Conservation (phyloP, 2,797 vertebrate species). For the Molothrus ater region DNA sequence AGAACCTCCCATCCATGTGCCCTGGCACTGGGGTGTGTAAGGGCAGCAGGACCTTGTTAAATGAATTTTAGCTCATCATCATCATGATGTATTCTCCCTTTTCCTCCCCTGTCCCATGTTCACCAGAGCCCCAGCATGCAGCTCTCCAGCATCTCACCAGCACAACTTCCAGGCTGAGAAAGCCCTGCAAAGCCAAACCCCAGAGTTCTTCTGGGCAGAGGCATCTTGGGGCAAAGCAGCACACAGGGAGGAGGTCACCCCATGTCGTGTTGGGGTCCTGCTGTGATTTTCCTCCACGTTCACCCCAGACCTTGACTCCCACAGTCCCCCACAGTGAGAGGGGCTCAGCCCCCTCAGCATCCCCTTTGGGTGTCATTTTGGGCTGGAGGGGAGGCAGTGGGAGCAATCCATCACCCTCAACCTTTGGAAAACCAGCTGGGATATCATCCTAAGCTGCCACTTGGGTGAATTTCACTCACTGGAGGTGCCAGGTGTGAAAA, state of each 20-base stretch:
- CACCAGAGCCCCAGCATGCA: accelerated
- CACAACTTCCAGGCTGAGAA: not conserved
- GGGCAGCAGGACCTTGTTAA: not conserved
- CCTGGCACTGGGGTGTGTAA: not conserved
- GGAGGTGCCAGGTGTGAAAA: not conserved
- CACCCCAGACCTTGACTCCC: not conserved
- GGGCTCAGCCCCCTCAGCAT: accelerated
- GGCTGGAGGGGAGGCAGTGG: not conserved
- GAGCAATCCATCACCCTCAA: not conserved
- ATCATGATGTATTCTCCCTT: not conserved
- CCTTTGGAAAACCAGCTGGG: not conserved
- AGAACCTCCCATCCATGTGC: not conserved
- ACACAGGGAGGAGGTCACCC: not conserved
- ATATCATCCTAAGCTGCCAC: not conserved
- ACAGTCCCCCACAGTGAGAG: accelerated
- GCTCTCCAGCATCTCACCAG: not conserved
- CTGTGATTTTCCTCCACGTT: accelerated
- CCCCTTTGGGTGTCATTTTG: not conserved
- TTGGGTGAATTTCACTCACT: not conserved
- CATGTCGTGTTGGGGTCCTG: accelerated
- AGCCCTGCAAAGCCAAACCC: not conserved
- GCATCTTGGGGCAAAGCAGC: accelerated
- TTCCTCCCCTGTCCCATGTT: accelerated
- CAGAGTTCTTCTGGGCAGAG: not conserved
- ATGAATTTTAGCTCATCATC: not conserved